A percentile compares a stretch with the other conserved stretches of the same genome.
phyloP scores from a whole-genome alignment of 2,888 invertebrate species.

The Synanthedon tipuliformis region DNA sequence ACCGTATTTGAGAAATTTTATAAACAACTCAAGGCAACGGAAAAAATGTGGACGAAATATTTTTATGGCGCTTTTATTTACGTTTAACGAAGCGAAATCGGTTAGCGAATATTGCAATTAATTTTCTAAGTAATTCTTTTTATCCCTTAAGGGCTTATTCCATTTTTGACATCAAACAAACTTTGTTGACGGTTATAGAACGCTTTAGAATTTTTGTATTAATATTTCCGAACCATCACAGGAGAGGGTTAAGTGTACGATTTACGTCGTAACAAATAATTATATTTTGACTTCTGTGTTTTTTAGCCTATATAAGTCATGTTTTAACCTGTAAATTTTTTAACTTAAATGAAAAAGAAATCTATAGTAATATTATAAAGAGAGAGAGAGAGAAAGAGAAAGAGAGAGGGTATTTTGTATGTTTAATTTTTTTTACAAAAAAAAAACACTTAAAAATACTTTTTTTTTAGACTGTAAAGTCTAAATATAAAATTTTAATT shows the following conservation, averaged over 20 bases:
- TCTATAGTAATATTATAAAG: too few species aligned
- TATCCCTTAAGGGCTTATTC: background rate
- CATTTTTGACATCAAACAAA: background rate
- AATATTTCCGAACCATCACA: background rate
- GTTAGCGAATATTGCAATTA: background rate
- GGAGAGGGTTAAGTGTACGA: background rate
- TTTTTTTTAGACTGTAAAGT: too few species aligned
- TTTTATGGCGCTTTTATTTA: constrained; percentile 3
- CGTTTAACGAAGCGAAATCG: background rate
- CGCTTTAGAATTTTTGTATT: background rate
- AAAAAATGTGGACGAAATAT: constrained; percentile 3
- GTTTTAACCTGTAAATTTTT: too few species aligned
- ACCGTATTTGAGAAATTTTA: constrained; percentile 2
- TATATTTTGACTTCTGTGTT: too few species aligned
- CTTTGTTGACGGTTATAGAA: background rate
- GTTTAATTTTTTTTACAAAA: too few species aligned
- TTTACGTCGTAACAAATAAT: too few species aligned
- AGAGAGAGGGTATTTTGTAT: too few species aligned
- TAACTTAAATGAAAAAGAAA: too few species aligned
- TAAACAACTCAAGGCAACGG: constrained; percentile 1
- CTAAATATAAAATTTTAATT: too few species aligned
- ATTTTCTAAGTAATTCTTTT: background rate
- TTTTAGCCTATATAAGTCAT: too few species aligned
- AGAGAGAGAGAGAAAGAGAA: too few species aligned
- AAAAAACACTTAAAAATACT: too few species aligned